Evolutionary conservation across 2,113 vertebrate species (phyloP), one percentile per base, ranked within the genome.

Genomic region (Eptatretus burgeri): DNA sequence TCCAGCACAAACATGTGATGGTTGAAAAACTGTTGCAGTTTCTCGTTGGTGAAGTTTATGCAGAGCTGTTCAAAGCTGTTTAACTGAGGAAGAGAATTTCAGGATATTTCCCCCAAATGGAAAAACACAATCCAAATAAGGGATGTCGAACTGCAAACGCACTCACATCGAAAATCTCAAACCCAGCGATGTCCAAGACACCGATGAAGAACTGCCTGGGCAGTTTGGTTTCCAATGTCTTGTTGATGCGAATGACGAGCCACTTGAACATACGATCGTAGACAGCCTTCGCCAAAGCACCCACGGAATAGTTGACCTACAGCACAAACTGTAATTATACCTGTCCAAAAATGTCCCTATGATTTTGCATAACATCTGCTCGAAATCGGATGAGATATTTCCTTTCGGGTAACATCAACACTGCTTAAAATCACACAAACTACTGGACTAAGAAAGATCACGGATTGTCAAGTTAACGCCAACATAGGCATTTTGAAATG

Each of bases 21-120:
- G 71, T 83, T 81, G 73, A 86, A 84, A 69, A 77, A 83, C 71
- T 82, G 75, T 72, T 84, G 79, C 72, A 82, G 75, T 72, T 83
- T 85, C 76, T 86, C 79, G 62, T 79, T 84, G 69, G 76, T 79
- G 70, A 77, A 85, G 75, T 82, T 82, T 74, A 87, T 84, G 69
- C 79, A 84, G 66, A 82, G 73, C 70, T 86, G 78, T 69, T 87
- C 80, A 67, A 91, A 82, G 73, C 72, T 84, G 65, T 83, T 83
- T 63, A 75, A 79, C 76, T 85, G 69, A 50, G 69, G 64, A 41
- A 41, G 27, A 41, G 27, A 41, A 41, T 41, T 41, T 41, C 27
- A 41, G 27, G 27, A 41, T 41, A 41, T 3, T 41, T 41, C 27
- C 27, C 27, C 27, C 3, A 41, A 41, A 41, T 41, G 27, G 27